Base-by-base conservation (phyloP, 2,113 vertebrate genomes). In the Sylvicapra grimmia region DNA sequence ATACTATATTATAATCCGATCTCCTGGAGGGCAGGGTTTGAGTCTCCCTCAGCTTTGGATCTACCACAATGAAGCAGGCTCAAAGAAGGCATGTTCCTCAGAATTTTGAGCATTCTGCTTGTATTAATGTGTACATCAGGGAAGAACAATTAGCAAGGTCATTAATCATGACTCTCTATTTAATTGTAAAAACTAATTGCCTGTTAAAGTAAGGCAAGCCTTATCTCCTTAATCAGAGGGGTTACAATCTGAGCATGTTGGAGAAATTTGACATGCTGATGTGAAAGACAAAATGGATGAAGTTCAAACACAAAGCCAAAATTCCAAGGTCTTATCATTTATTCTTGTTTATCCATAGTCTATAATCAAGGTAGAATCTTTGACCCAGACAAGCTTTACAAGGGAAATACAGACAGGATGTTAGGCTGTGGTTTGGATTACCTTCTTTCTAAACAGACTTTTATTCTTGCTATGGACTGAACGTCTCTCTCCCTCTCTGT, bases 181-280 rank as follows among this genome's bases (percentile, higher is more conserved):
- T 97, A 97, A 97, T 97, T 97, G 97, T 98, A 89, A 97, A 97
- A 94, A 89, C 95, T 96, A 98, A 98, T 98, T 98, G 97, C 93
- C 97, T 98, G 86, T 96, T 97, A 97, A 96, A 92, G 88, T 92
- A 92, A 97, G 93, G 96, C 72, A 85, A 87, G 93, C 72, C 96
- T 93, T 97, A 96, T 97, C 97, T 97, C 96, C 72, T 93, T 85
- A 96, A 93, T 93, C 80, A 94, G 51, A 97, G 84, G 77, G 94
- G 91, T 94, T 94, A 93, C 82, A 95, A 93, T 65, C 86, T 96
- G 65, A 97, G 85, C 89, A 89, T 85, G 75, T 59, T 68, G 53
- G 91, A n/a, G 77, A 49, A 85, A 88, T 93, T 9, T 86, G 86
- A 97, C 86, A 93, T 51, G 80, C 85, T 94, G 94, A 77, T 90